phyloP scores from a whole-genome alignment of 2,113 vertebrate genomes.

The Andinoacara biseriatus region DNA sequence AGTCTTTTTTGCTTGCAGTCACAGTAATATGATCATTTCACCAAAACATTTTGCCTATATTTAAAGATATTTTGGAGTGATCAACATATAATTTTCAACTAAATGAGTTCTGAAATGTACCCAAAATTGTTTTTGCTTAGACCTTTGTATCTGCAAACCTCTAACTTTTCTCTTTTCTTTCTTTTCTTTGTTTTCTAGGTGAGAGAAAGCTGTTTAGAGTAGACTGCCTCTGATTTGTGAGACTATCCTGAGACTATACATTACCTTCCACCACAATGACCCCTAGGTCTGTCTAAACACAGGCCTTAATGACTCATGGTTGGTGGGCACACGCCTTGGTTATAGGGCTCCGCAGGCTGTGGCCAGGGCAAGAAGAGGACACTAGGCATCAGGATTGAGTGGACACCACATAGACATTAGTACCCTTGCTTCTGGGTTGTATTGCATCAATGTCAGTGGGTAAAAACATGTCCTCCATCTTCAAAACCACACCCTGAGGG shows the following conservation, averaged over 20 bases:
- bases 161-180: constrained; percentile 15
- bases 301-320: constrained; percentile 72
- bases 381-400: constrained; percentile 66
- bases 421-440: constrained; percentile 75
- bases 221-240: constrained; percentile 58
- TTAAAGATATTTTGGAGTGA: constrained; percentile 51
- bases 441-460: constrained; percentile 80
- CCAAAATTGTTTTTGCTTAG: constrained; percentile 8
- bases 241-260: constrained; percentile 47
- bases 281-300: constrained; percentile 67
- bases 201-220: constrained; percentile 3
- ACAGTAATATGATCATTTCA: constrained; percentile 44
- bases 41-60: constrained; percentile 56
- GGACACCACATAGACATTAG: constrained; percentile 79
- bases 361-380: constrained; percentile 58
- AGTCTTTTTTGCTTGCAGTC: constrained; percentile 40
- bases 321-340: constrained; percentile 56
- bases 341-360: constrained; percentile 64
- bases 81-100: constrained; percentile 33
- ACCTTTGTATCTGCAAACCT: constrained; percentile 19
- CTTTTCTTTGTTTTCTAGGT: constrained; percentile 15
- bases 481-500: constrained; percentile 75
- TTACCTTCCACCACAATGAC: constrained; percentile 59
- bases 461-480: constrained; percentile 86
- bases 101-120: constrained; percentile 45